Base-by-base conservation (phyloP, 37 sponge, comb jelly and placozoan genomes). In the Aplysina aerophoba region DNA sequence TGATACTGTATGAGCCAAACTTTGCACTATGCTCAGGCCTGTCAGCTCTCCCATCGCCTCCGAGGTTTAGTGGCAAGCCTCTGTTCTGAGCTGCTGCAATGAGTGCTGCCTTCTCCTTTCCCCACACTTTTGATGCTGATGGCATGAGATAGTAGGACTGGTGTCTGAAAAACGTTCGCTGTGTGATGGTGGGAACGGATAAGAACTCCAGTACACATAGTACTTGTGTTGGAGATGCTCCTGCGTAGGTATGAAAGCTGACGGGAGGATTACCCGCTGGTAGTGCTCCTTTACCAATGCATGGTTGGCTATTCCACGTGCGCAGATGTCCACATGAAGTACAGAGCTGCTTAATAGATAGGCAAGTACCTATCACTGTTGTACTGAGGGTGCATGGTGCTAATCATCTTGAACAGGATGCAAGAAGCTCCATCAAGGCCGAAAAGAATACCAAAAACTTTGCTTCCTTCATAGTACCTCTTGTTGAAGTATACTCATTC, bases 11-110 rank as follows among this genome's bases (percentile, higher is more conserved):
- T 2, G 84, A 64, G 0, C 93, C 93, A 88, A 72, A 92, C 77
- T 92, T 88, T 11, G 88, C 89, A 55, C 81, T 65, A 28, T 92
- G 86, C 12, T 84, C 93, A 59, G 93, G 89, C 44, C 89, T 88
- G 57, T 88, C 89, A 35, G 83, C 54, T 54, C 89, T 67, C 27
- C 92, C 92, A 83, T 92, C 92, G 40, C 92, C 92, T 27, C 81
- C 89, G 1, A 88, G 24, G 14, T 59, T 21, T 12, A 88, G 67
- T 6, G 66, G 17, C n/a, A 25, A 25, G 22, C 55, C 64, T 64
- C 69, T 60, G 11, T 54, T 59, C 39, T 75, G 83, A 19, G 82
- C 66, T 50, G 24, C 22, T 15, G 30, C 84, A 25, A 91, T 22
- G 14, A 91, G 59, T 8, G 34, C 28, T 16, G 20, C 31, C 31